Evolutionary conservation across 2,888 invertebrate species (phyloP).

Genomic region (Macrophya alboannulata): DNA sequence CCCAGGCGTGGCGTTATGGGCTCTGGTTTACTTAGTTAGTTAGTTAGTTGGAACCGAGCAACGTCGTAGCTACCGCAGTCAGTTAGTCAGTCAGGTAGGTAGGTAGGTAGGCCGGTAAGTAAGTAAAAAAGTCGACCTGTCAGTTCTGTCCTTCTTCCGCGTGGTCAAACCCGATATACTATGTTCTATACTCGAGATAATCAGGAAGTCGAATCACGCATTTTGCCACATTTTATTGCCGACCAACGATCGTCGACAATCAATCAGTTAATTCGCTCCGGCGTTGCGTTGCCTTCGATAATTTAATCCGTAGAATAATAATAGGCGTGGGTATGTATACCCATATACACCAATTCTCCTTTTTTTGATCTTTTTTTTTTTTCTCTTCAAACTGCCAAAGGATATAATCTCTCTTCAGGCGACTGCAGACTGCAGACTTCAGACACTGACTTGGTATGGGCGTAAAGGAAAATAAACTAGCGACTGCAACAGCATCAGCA

Average conservation of each 20-base stretch:
- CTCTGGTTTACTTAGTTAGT: constrained; percentile 56
- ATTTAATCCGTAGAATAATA: not conserved
- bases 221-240: not conserved
- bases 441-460: not conserved
- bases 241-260: not conserved
- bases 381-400: not conserved
- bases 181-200: constrained; percentile 49
- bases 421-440: not conserved
- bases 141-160: constrained; percentile 61
- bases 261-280: not conserved
- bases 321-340: not conserved
- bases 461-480: not conserved
- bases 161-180: constrained; percentile 17
- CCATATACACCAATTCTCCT: not conserved
- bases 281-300: not conserved
- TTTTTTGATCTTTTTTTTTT: not conserved
- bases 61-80: not conserved
- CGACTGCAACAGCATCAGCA: not conserved
- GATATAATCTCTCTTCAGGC: not conserved
- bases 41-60: not conserved
- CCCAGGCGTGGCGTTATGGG: constrained; percentile 46
- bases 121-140: constrained; percentile 63
- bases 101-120: not conserved
- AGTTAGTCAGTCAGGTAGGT: no score
- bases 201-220: constrained; percentile 61